A percentile compares a stretch with the other conserved stretches of the same genome.
Evolutionary conservation across 2,797 vertebrate genomes (phyloP).

Genomic region (Bufotes viridis): DNA sequence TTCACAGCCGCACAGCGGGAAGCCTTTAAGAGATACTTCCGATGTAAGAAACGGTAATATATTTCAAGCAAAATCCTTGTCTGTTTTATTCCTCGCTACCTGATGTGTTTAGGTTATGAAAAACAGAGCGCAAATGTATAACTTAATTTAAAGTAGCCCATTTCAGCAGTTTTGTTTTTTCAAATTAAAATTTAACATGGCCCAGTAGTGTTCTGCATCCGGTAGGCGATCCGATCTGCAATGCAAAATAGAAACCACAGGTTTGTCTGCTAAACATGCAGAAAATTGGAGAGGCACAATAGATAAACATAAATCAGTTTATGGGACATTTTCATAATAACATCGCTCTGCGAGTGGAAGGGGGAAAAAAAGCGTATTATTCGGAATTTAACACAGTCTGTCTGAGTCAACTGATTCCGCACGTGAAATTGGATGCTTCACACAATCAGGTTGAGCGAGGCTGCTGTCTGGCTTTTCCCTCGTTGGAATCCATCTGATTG

Average conservation of each 20-base stretch:
- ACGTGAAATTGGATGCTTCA: conserved; percentile 69
- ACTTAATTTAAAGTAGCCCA: conserved; percentile 68
- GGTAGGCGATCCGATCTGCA: conserved; percentile 71
- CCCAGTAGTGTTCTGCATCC: conserved; percentile 68
- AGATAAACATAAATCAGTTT: conserved; percentile 75
- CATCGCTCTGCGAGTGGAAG: conserved; percentile 64
- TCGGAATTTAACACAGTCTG: conserved; percentile 66
- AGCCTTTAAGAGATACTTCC: conserved; percentile 27
- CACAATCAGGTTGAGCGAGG: conserved; percentile 63
- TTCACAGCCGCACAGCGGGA: neutral
- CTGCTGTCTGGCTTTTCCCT: conserved; percentile 8
- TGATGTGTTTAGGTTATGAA: conserved; percentile 58
- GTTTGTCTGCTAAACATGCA: conserved; percentile 87
- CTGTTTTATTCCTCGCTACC: conserved; percentile 26
- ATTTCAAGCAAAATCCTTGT: neutral
- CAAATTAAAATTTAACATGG: conserved; percentile 74
- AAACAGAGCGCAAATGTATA: conserved; percentile 61
- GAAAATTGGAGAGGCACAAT: conserved; percentile 73
- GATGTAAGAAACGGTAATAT: conserved; percentile 9
- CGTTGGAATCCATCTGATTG: neutral
- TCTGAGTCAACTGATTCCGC: conserved; percentile 67
- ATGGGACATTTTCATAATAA: conserved; percentile 65
- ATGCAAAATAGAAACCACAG: conserved; percentile 77
- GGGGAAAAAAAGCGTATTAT: conserved; percentile 65
- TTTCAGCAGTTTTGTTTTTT: conserved; percentile 69